Evolutionary conservation across 2,797 vertebrate species (phyloP).

Genomic region (Xiphophorus birchmanni): DNA sequence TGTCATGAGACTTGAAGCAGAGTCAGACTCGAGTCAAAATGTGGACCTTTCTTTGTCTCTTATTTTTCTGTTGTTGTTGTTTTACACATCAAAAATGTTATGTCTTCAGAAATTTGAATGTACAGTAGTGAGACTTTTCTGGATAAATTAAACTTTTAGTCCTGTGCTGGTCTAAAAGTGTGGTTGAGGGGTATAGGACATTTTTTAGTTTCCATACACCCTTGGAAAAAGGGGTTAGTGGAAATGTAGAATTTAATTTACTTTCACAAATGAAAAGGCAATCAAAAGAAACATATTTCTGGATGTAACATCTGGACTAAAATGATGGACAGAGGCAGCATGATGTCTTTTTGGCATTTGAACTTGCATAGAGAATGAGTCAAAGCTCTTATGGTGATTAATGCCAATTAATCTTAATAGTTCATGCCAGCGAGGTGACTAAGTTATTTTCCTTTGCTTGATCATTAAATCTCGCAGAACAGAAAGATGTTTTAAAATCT

Average conservation of each 20-base stretch:
- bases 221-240: not conserved
- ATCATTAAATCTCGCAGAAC: not conserved
- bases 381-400: not conserved
- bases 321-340: not conserved
- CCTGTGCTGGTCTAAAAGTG: not conserved
- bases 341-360: not conserved
- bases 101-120: not conserved
- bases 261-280: not conserved
- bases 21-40: not conserved
- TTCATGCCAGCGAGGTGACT: not conserved
- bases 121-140: not conserved
- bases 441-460: not conserved
- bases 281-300: not conserved
- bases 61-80: not conserved
- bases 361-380: not conserved
- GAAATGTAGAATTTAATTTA: not conserved
- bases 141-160: not conserved
- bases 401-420: not conserved
- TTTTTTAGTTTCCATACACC: not conserved
- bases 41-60: not conserved
- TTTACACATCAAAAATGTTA: not conserved
- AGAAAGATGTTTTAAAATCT: not conserved
- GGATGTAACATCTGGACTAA: not conserved
- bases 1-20: not conserved
- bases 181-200: not conserved